Conservation (phyloP, 2,113 vertebrate genomes). For the Rattus norvegicus region GRCr8 NC_086023.1:124986001-124986500, state of each 20-base stretch:
- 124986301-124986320: background rate
- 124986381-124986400: background rate
- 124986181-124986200: background rate
- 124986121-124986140: background rate
- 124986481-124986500: background rate
- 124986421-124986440: background rate
- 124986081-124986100: background rate
- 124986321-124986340: background rate
- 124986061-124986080: background rate
- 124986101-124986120: background rate
- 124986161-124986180: background rate
- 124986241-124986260: background rate
- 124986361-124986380: too few species aligned
- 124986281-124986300: background rate
- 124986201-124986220: background rate
- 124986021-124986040: background rate
- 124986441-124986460: background rate
- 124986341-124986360: background rate
- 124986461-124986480: background rate
- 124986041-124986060: background rate
- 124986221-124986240: background rate
- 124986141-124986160: background rate
- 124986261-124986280: background rate
- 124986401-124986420: background rate
- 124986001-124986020: background rate